A percentile compares a stretch with the other conserved stretches of the same genome.
Conservation (phyloP, 1,140 invertebrate genomes). For the Papilio xuthus region DNA sequence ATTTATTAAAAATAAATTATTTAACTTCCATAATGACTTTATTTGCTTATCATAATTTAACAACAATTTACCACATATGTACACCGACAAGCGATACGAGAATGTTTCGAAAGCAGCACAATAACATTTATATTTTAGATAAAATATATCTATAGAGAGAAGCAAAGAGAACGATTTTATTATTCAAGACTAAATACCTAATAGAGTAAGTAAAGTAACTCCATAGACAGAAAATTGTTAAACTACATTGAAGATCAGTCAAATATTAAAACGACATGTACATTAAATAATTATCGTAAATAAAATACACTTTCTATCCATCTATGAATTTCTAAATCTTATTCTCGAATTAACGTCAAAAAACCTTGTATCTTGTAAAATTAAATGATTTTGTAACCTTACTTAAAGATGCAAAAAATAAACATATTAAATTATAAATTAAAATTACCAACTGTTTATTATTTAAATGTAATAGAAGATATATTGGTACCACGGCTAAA, state of each 20-base stretch:
- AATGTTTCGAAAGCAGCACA: constrained; percentile 33
- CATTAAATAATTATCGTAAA: constrained; percentile 29
- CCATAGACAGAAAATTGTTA: constrained; percentile 44
- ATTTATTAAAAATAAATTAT: constrained; percentile 3
- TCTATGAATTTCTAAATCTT: neutral
- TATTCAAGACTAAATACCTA: neutral
- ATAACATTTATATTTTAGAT: constrained; percentile 28
- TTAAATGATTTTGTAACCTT: neutral
- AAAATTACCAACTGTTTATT: no score
- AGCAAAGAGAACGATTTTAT: neutral
- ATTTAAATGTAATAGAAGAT: no score
- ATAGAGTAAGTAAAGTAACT: constrained; percentile 14
- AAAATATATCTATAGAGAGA: constrained; percentile 5
- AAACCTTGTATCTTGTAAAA: neutral
- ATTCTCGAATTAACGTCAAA: neutral
- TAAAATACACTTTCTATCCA: neutral
- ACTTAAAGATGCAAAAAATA: no score
- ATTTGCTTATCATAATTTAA: constrained; percentile 37
- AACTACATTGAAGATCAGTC: constrained; percentile 59
- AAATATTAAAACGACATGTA: constrained; percentile 41
- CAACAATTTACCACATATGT: constrained; percentile 42
- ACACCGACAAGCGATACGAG: constrained; percentile 39
- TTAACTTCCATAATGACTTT: constrained; percentile 36
- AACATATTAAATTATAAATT: no score
- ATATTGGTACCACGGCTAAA: no score